Evolutionary conservation across 2,888 invertebrate species (phyloP).

Genomic region (Chalcosyrphus nemorum): DNA sequence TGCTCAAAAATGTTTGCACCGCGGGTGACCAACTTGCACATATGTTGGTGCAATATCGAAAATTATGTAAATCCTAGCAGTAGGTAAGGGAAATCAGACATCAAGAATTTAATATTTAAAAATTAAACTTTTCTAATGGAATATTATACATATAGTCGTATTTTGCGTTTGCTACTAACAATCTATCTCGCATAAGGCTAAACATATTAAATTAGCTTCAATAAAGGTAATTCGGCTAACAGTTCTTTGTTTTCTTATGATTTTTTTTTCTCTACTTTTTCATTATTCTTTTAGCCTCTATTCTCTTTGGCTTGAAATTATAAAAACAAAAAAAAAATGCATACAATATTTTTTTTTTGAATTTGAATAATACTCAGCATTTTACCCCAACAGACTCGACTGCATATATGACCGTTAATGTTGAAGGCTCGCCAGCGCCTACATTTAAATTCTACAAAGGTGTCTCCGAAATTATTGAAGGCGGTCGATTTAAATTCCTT

Average conservation of each 20-base stretch:
- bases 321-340: too few relatives aligned
- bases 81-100: too few relatives aligned
- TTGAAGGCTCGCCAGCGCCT: conserved; percentile 97
- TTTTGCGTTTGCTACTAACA: conserved; percentile 1
- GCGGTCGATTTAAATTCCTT: conserved; percentile 96
- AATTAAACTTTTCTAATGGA: too few relatives aligned
- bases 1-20: too few relatives aligned
- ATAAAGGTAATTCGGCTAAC: background rate
- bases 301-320: background rate
- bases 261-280: background rate
- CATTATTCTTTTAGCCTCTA: background rate
- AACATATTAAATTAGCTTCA: background rate
- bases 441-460: conserved; percentile 98
- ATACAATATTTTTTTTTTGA: too few relatives aligned
- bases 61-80: too few relatives aligned
- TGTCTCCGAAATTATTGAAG: conserved; percentile 95
- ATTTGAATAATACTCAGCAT: conserved; percentile 1
- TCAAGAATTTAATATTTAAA: too few relatives aligned
- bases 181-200: background rate
- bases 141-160: too few relatives aligned
- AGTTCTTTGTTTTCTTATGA: background rate
- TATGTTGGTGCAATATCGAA: too few relatives aligned
- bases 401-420: conserved; percentile 95
- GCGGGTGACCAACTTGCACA: too few relatives aligned
- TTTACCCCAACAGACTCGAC: conserved; percentile 87